Conservation (phyloP, 2,113 vertebrate genomes). For the Calidris pygmaea region DNA sequence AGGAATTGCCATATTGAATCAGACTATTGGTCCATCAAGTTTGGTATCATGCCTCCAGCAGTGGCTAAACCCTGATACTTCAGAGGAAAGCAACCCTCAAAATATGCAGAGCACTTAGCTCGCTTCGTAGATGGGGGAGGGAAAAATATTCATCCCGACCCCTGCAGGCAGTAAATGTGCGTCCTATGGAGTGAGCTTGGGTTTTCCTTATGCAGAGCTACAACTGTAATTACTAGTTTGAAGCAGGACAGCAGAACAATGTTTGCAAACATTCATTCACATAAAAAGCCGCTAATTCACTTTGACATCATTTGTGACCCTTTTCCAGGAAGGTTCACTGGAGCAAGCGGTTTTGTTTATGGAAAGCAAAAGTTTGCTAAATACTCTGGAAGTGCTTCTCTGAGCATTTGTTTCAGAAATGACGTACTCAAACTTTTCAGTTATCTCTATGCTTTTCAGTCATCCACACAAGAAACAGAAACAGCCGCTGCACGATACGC, state of each 20-base stretch:
- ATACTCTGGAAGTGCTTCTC: slow-evolving; percentile 1
- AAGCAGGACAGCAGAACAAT: slow-evolving; percentile 1
- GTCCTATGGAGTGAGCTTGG: neutral
- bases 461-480: neutral
- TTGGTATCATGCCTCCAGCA: slow-evolving; percentile 62
- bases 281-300: slow-evolving; percentile 36
- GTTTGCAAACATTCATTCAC: slow-evolving; percentile 36
- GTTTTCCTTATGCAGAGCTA: neutral
- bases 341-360: slow-evolving; percentile 32
- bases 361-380: slow-evolving; percentile 45
- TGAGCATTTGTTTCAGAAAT: neutral
- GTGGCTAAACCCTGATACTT: slow-evolving; percentile 18
- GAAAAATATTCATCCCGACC: neutral
- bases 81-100: neutral
- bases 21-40: slow-evolving; percentile 62
- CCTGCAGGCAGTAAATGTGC: slow-evolving; percentile 39
- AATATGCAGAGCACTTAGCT: neutral
- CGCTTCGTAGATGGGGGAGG: neutral
- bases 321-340: slow-evolving; percentile 44
- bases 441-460: neutral
- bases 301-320: slow-evolving; percentile 60
- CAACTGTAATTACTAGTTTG: slow-evolving; percentile 26
- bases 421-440: neutral
- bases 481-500: rapidly evolving
- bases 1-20: slow-evolving; percentile 69